Percentiles rank a stretch among this genome's conserved stretches.
phyloP scores from a whole-genome alignment of 2,797 vertebrate species.

The Chelon auratus region DNA sequence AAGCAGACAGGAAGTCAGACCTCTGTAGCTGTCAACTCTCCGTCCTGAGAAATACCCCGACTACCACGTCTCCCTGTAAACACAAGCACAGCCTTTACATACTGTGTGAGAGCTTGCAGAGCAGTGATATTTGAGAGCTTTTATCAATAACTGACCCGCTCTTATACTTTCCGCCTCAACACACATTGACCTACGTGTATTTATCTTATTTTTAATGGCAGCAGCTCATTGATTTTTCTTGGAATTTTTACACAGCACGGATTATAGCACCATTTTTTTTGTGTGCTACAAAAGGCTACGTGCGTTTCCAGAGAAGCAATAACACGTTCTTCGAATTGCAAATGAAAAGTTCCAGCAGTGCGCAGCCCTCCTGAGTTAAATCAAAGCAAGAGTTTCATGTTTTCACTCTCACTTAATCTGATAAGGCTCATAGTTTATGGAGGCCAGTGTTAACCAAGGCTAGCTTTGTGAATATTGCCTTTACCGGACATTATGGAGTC shows the following conservation, averaged over 20 bases:
- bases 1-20: neutral
- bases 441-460: neutral
- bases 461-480: neutral
- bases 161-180: conserved; percentile 35
- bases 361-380: neutral
- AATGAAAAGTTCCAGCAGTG: neutral
- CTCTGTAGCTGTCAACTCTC: neutral
- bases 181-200: conserved; percentile 22
- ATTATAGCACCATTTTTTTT: neutral
- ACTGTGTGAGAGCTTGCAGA: conserved; percentile 1
- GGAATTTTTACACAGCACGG: conserved; percentile 1
- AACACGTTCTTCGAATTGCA: neutral
- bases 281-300: neutral
- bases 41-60: neutral
- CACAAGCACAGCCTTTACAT: conserved; percentile 7
- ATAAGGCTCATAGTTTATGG: neutral
- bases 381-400: neutral
- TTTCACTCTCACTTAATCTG: neutral
- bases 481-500: neutral
- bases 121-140: conserved; percentile 23
- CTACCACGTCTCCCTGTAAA: neutral
- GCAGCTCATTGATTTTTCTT: conserved; percentile 23
- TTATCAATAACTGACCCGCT: conserved; percentile 30
- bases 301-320: neutral
- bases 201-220: conserved; percentile 37